phyloP scores from a whole-genome alignment of 2,797 vertebrate species.

The Manis crassicaudata region DNA sequence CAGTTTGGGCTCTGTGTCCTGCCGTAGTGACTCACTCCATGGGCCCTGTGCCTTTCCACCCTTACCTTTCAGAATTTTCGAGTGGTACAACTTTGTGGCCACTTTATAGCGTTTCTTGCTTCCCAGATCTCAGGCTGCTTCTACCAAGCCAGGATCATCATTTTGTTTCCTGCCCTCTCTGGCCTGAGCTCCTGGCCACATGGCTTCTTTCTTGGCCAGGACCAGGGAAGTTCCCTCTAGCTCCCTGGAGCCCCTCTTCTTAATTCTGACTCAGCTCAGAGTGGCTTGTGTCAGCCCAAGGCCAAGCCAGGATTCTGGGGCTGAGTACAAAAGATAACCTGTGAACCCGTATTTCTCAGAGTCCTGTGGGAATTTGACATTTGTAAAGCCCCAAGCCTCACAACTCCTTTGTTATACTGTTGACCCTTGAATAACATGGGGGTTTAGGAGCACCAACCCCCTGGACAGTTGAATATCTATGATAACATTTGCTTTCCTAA shows the following conservation, averaged over 20 bases:
- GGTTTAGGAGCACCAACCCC: too few species aligned
- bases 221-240: background rate
- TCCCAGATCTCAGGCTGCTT: background rate
- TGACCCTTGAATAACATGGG: too few species aligned
- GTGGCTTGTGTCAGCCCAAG: background rate
- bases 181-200: background rate
- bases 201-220: background rate
- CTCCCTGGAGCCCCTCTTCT: background rate
- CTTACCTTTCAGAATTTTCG: slow-evolving; percentile 42
- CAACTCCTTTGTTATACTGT: background rate
- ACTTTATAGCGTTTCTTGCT: background rate
- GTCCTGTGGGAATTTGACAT: background rate
- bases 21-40: background rate
- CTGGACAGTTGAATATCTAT: too few species aligned
- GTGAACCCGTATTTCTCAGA: background rate
- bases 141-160: background rate
- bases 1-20: background rate
- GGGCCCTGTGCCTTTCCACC: background rate
- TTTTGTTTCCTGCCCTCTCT: slow-evolving; percentile 3
- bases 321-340: background rate
- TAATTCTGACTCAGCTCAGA: slow-evolving; percentile 26
- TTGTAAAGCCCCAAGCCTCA: background rate
- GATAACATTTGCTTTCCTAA: too few species aligned
- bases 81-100: background rate
- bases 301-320: background rate